Percentiles rank a stretch among this genome's conserved stretches.
Evolutionary conservation across 2,888 invertebrate species (phyloP).

Genomic region (Leucophora obtusa): DNA sequence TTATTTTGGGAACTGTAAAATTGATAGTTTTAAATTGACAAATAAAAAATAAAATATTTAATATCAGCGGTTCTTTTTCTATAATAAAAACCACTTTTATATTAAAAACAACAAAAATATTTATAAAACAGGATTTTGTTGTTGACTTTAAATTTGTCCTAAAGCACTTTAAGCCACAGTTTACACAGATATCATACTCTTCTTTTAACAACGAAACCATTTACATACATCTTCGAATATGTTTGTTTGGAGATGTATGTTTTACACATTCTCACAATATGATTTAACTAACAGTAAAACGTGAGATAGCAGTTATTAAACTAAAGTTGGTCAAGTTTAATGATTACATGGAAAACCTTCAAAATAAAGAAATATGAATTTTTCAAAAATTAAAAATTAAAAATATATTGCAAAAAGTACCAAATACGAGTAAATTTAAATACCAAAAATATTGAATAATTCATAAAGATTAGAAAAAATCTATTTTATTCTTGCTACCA

Average conservation of each 20-base stretch:
- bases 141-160: not conserved
- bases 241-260: too few species aligned
- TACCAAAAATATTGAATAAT: too few species aligned
- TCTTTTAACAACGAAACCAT: too few species aligned
- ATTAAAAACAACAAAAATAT: not conserved
- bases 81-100: not conserved
- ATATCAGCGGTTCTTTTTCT: not conserved
- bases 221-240: too few species aligned
- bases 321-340: conserved; percentile 35
- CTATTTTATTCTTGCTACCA: too few species aligned
- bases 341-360: conserved; percentile 10
- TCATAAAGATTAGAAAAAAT: too few species aligned
- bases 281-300: not conserved
- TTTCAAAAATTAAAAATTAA: too few species aligned
- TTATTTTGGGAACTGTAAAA: conserved; percentile 14
- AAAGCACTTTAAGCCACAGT: too few species aligned
- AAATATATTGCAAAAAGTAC: too few species aligned
- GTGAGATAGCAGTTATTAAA: not conserved
- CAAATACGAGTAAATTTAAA: too few species aligned
- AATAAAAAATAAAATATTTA: not conserved
- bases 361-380: not conserved
- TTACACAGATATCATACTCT: too few species aligned
- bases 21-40: conserved; percentile 6
- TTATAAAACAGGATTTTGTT: not conserved
- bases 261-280: too few species aligned